Conservation (phyloP, 2,797 vertebrate genomes). For the Syncerus caffer region DNA sequence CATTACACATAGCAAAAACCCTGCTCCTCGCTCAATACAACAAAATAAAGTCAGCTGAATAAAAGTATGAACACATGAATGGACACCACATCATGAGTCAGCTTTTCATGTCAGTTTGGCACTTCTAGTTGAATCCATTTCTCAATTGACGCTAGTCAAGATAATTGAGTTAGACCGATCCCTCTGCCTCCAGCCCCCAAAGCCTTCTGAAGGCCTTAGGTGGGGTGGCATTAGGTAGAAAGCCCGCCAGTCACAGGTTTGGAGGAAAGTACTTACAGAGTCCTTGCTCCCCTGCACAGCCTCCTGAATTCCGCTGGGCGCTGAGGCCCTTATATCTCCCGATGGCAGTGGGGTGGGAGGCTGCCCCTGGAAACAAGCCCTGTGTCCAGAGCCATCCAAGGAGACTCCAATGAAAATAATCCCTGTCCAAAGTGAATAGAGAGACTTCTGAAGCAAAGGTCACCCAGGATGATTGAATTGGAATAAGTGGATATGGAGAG, state of each 20-base stretch:
- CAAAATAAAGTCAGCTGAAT: background rate
- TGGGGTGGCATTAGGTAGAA: accelerated
- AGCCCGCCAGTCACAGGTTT: background rate
- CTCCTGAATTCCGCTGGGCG: background rate
- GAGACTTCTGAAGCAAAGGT: background rate
- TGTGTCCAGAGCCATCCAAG: background rate
- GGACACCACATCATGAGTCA: too few relatives aligned
- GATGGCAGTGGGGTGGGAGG: background rate
- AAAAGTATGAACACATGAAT: background rate
- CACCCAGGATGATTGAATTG: background rate
- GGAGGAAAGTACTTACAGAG: background rate
- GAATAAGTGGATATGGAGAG: background rate
- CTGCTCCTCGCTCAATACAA: too few relatives aligned
- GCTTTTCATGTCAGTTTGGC: background rate
- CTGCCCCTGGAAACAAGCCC: background rate
- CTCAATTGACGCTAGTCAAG: background rate
- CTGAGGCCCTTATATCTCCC: slow-evolving; percentile 40
- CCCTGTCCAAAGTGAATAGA: background rate
- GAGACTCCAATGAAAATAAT: slow-evolving; percentile 62
- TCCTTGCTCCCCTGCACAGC: background rate
- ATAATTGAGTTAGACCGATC: background rate
- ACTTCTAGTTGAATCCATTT: background rate
- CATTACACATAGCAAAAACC: background rate
- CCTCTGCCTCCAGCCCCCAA: background rate
- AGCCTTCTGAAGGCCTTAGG: background rate